phyloP scores from a whole-genome alignment of 2,888 invertebrate species.

The Zele albiditarsus region DNA sequence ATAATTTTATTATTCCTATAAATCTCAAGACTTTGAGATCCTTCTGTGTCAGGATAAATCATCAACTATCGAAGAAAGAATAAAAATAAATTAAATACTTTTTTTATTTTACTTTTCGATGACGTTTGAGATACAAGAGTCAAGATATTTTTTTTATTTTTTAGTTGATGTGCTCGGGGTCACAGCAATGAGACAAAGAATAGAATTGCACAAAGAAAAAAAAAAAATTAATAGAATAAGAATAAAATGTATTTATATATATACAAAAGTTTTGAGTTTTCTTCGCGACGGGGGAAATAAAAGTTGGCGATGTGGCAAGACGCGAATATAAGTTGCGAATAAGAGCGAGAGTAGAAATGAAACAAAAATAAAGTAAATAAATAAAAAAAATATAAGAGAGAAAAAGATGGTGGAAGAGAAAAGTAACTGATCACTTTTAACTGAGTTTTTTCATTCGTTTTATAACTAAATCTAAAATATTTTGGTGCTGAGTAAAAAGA shows the following conservation, averaged over 20 bases:
- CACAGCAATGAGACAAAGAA: not conserved
- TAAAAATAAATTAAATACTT: not conserved
- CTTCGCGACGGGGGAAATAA: not conserved
- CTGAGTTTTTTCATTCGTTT: too few species aligned
- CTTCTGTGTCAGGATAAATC: not conserved
- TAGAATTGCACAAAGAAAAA: not conserved
- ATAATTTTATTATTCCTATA: not conserved
- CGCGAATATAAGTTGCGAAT: not conserved
- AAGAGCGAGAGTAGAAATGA: not conserved
- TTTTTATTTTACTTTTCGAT: not conserved
- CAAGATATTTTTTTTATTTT: not conserved
- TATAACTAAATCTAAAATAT: too few species aligned
- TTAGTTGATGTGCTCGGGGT: not conserved
- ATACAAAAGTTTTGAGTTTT: not conserved
- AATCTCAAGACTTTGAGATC: not conserved
- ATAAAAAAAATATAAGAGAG: too few species aligned
- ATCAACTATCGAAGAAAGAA: not conserved
- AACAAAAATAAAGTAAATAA: not conserved
- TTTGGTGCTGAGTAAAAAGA: too few species aligned
- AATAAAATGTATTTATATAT: not conserved
- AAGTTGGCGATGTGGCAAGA: constrained; percentile 1
- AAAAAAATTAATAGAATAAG: not conserved
- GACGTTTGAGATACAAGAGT: not conserved
- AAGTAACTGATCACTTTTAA: too few species aligned
- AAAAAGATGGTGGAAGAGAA: too few species aligned